phyloP scores from a whole-genome alignment of 2,113 vertebrate genomes.

The Spermophilus dauricus region DNA sequence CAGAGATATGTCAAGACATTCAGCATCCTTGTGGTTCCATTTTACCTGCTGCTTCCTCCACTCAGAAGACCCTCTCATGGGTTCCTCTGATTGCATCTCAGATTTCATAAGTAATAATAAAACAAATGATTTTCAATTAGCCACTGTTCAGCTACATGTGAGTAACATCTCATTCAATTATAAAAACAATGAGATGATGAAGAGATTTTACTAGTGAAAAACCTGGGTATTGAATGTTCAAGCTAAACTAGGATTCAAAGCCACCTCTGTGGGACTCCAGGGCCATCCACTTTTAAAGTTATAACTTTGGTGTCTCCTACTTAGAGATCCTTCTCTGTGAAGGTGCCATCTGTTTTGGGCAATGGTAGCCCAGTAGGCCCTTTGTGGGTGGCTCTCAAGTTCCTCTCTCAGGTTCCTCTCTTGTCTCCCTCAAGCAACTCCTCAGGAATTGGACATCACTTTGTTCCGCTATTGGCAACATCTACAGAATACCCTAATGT shows the following conservation, averaged over 20 bases:
- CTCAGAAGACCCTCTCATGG: neutral
- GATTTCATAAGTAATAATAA: neutral
- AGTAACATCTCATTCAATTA: neutral
- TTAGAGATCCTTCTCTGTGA: neutral
- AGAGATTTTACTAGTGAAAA: neutral
- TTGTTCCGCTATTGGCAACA: neutral
- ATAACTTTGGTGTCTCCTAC: neutral
- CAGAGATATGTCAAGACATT: neutral
- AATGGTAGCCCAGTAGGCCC: neutral
- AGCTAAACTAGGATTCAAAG: neutral
- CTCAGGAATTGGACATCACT: neutral
- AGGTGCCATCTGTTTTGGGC: neutral
- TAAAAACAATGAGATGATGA: neutral
- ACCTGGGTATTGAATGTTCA: neutral
- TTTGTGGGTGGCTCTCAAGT: neutral
- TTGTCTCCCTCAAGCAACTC: neutral
- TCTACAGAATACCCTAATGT: neutral
- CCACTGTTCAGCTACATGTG: neutral
- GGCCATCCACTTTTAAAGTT: neutral
- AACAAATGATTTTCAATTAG: neutral
- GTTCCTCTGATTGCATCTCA: neutral
- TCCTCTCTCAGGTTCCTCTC: neutral
- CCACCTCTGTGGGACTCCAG: neutral
- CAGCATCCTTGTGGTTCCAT: too few relatives aligned
- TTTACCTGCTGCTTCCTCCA: neutral